Evolutionary conservation across 2,797 vertebrate genomes (phyloP), one percentile per base, ranked within the genome.

Genomic region (Sparidentex hasta): DNA sequence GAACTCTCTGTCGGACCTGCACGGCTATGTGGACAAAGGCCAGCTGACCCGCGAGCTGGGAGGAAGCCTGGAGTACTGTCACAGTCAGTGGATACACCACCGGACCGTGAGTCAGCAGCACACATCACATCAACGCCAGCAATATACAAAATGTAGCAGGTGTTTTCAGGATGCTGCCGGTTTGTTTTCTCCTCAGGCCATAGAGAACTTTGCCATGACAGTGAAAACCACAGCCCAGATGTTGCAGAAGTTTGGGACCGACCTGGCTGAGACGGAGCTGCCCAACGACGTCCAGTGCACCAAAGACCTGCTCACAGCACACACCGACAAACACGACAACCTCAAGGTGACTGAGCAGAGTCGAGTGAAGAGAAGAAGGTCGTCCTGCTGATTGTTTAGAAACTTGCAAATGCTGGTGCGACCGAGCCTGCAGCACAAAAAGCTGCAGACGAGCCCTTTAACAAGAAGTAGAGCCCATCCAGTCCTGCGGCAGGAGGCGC

Each of bases 161-260:
- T 16, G 44, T 16, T 38, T 27, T 38, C 1, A 11, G 14, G 21
- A 25, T 23, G 6, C 38, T 51, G 5, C 29, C 41, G 33, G 18
- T 70, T 3, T 58, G 23, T 52, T 25, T 52, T 12, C 1, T 21
- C n/a, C 14, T n/a, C 57, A 99, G 98, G 98, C 98, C 59, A 96
- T 99, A 27, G 98, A 99, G 91, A 99, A 97, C 88, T 99, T 99
- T 92, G 98, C 98, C 20, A 90, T 97, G 93, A 97, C 97, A 0
- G 97, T 99, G 85, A 99, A 98, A 94, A 96, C 93, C 74, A 97
- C 96, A 70, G 97, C 97, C 5, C 96, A 99, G 95, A 96, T 96
- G 95, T 89, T 99, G 14, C 97, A 98, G 93, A 95, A 78, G 72
- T 98, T 99, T 82, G 97, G 97, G 54, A 95, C 94, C 0, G 94